Conservation (phyloP, 37 sponge, comb jelly and placozoan genomes). For the Cliona cf. orientalis region DNA sequence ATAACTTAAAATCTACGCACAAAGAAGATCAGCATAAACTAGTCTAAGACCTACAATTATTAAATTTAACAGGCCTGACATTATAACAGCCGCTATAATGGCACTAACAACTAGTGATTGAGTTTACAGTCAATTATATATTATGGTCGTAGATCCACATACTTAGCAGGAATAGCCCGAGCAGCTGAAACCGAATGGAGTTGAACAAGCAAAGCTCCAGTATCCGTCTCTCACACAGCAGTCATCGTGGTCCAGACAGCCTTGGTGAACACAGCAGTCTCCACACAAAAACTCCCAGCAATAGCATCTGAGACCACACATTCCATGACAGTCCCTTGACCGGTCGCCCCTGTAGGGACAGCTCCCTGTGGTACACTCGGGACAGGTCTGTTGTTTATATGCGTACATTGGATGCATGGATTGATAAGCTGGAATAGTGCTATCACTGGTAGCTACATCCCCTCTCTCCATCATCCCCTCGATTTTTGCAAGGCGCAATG, state of each 20-base stretch:
- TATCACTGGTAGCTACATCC: neutral
- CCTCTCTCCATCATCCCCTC: too few species aligned
- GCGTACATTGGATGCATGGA: neutral
- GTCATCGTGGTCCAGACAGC: conserved; percentile 35
- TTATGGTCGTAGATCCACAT: too few species aligned
- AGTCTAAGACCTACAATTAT: too few species aligned
- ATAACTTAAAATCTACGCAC: too few species aligned
- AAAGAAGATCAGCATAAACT: too few species aligned
- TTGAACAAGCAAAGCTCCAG: neutral
- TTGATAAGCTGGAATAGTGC: neutral
- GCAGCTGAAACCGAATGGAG: conserved; percentile 22
- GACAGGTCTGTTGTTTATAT: neutral
- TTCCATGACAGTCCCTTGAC: conserved; percentile 4
- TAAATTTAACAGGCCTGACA: too few species aligned
- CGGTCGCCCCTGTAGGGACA: neutral
- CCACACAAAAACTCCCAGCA: conserved; percentile 37
- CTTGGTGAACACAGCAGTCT: conserved; percentile 43
- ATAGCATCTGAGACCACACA: conserved; percentile 14
- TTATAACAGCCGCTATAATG: too few species aligned
- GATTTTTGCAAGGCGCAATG: neutral
- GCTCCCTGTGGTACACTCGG: neutral
- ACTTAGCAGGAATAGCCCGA: neutral
- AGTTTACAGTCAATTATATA: too few species aligned
- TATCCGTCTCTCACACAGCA: conserved; percentile 7
- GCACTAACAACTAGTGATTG: too few species aligned